Evolutionary conservation across 2,113 vertebrate genomes (phyloP).

Genomic region (Psophia crepitans): DNA sequence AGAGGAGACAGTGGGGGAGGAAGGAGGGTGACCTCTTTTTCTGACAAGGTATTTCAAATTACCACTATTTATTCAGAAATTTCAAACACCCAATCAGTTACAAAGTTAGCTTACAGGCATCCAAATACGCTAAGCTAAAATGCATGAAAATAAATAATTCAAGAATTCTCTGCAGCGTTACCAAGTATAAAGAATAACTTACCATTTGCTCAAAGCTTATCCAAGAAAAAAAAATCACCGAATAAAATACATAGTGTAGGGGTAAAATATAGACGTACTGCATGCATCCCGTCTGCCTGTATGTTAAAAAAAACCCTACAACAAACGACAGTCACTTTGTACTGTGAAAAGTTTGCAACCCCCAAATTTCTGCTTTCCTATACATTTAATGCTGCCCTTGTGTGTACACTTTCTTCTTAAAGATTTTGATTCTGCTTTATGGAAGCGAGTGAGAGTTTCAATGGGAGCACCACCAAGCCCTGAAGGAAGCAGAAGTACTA

Average conservation of each 20-base stretch:
- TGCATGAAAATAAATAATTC: slow-evolving; percentile 50
- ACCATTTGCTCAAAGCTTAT: background rate
- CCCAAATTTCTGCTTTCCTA: background rate
- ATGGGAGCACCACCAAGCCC: background rate
- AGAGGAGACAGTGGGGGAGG: background rate
- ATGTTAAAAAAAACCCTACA: background rate
- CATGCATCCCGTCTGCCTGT: background rate
- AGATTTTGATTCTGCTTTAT: background rate
- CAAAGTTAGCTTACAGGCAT: slow-evolving; percentile 19
- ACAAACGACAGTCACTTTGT: background rate
- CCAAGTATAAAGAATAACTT: slow-evolving; percentile 17
- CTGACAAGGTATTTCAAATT: slow-evolving; percentile 27
- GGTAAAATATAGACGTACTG: background rate
- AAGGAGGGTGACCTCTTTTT: slow-evolving; percentile 37
- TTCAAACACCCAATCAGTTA: slow-evolving; percentile 13
- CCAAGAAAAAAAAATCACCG: background rate
- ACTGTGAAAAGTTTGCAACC: background rate
- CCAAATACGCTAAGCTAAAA: slow-evolving; percentile 27
- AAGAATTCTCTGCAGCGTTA: background rate
- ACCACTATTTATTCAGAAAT: slow-evolving; percentile 11
- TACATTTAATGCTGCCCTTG: background rate
- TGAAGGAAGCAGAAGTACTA: background rate
- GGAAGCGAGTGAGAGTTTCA: background rate
- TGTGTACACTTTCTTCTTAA: background rate
- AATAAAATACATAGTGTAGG: background rate